Evolutionary conservation across 2,888 invertebrate species (phyloP).

Genomic region (Acleris cristana): DNA sequence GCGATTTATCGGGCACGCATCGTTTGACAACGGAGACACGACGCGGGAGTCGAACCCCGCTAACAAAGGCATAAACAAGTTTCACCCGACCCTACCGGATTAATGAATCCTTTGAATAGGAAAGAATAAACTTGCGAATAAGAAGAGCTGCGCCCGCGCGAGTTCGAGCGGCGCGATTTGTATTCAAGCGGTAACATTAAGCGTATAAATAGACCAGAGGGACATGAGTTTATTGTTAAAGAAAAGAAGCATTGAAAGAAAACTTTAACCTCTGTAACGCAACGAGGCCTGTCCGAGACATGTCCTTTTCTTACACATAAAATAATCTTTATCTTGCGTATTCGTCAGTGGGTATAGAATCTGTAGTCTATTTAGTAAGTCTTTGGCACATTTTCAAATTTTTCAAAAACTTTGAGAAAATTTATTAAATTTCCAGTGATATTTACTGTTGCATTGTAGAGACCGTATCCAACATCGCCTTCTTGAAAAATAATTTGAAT

Average conservation of each 20-base stretch:
- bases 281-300: slow-evolving; percentile 16
- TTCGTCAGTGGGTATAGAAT: too few species aligned
- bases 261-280: slow-evolving; percentile 9
- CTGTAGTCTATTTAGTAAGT: slow-evolving; percentile 1
- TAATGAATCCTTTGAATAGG: slow-evolving; percentile 30
- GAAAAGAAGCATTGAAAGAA: slow-evolving; percentile 13
- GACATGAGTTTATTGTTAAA: slow-evolving; percentile 18
- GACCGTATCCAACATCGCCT: too few species aligned
- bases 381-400: too few species aligned
- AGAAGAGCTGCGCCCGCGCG: slow-evolving; percentile 10
- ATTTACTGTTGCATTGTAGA: too few species aligned
- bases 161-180: slow-evolving; percentile 21
- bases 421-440: too few species aligned
- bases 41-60: slow-evolving; percentile 68
- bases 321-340: too few species aligned
- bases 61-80: slow-evolving; percentile 62
- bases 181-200: slow-evolving; percentile 20
- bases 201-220: slow-evolving; percentile 24
- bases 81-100: slow-evolving; percentile 51
- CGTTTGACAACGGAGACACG: slow-evolving; percentile 67
- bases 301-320: not conserved
- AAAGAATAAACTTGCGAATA: slow-evolving; percentile 34
- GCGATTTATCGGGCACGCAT: slow-evolving; percentile 73
- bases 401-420: too few species aligned
- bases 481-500: too few species aligned